phyloP scores from a whole-genome alignment of 23 tunicate genomes.

The Aplidium turbinatum region DNA sequence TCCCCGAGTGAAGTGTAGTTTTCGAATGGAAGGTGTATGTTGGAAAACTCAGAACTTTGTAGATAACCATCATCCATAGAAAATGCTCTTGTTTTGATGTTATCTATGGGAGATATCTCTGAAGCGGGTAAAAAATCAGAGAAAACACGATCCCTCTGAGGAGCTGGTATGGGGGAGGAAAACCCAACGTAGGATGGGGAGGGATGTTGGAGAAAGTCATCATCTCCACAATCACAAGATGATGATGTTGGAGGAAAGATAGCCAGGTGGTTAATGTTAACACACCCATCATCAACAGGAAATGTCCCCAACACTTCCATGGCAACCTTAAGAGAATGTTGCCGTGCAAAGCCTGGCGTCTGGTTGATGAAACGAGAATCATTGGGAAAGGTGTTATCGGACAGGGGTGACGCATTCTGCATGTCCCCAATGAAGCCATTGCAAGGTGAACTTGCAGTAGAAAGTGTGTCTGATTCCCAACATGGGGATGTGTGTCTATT shows the following conservation, averaged over 20 bases:
- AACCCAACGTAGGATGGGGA: not conserved
- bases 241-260: conserved; percentile 38
- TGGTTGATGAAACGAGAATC: not conserved
- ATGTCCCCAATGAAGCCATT: not conserved
- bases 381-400: conserved; percentile 6
- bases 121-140: too few relatives aligned
- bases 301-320: conserved; percentile 36
- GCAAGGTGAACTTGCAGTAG: too few relatives aligned
- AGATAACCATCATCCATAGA: too few relatives aligned
- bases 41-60: too few relatives aligned
- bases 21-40: too few relatives aligned
- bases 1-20: too few relatives aligned
- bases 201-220: not conserved
- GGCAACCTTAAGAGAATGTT: conserved; percentile 44
- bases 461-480: too few relatives aligned
- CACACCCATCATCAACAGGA: not conserved
- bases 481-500: too few relatives aligned
- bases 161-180: too few relatives aligned
- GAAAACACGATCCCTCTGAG: too few relatives aligned
- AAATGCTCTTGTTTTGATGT: too few relatives aligned
- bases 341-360: conserved; percentile 15
- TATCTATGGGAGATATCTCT: too few relatives aligned
- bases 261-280: not conserved
- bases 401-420: not conserved
- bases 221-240: conserved; percentile 1